Evolutionary conservation across 2,888 invertebrate genomes (phyloP).

Genomic region (Trissolcus japonicus): DNA sequence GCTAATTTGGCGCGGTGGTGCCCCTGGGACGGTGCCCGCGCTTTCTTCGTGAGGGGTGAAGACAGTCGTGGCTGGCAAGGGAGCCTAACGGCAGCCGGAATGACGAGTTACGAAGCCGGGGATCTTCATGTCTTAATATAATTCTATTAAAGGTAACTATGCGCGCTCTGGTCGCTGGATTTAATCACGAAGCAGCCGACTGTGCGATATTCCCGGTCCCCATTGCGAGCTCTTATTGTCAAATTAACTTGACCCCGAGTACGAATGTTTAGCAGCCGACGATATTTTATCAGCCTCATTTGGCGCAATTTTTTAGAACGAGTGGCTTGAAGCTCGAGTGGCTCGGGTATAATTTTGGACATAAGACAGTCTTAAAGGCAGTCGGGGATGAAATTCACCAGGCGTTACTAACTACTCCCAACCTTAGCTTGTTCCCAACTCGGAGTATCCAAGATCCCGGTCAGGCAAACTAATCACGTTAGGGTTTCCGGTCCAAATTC

Average conservation of each 20-base stretch:
- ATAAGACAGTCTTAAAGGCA: conserved; percentile 4
- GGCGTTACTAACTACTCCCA: conserved; percentile 9
- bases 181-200: conserved; percentile 74
- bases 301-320: conserved; percentile 29
- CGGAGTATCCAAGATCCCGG: conserved; percentile 6
- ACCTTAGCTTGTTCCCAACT: conserved; percentile 2
- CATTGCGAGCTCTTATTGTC: conserved; percentile 62
- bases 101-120: conserved; percentile 60
- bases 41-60: conserved; percentile 59
- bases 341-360: conserved; percentile 20
- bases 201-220: conserved; percentile 70
- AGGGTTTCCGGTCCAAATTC: conserved; percentile 5
- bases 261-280: conserved; percentile 35
- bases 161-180: conserved; percentile 73
- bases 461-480: conserved; percentile 11
- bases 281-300: conserved; percentile 46
- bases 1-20: conserved; percentile 74
- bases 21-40: conserved; percentile 65
- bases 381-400: conserved; percentile 24
- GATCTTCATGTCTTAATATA: conserved; percentile 74
- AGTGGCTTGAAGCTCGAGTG: conserved; percentile 14
- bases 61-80: conserved; percentile 63
- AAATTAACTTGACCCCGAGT: conserved; percentile 68
- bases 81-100: conserved; percentile 59
- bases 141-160: conserved; percentile 76